Base-by-base conservation (phyloP, 2,888 invertebrate species). In the Cryptus viduatorius region DNA sequence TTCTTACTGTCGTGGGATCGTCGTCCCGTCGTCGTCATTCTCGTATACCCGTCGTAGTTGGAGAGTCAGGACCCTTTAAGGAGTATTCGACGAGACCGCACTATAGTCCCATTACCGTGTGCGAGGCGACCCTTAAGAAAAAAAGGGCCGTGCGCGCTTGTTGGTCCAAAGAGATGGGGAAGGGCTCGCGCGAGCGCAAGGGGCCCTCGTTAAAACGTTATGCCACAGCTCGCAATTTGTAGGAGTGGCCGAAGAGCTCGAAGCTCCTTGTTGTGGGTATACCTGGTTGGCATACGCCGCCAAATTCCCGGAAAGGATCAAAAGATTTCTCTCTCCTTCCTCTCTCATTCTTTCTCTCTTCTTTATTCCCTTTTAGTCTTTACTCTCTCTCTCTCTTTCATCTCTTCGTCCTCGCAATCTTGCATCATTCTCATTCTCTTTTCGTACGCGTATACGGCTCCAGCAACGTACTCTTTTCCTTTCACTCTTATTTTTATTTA, bases 121-220 rank as follows among this genome's bases (percentile, higher is more conserved):
- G 82, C 64, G 82, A 78, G 59, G 67, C 81, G 86, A 85, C 83
- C 82, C 82, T 86, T 80, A 72, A 72, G 80, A 81, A 69, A 78
- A 84, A 79, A 87, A 79, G 82, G 82, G 83, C 53, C 81, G 56
- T 67, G 79, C 76, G 72, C 78, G 67, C 78, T 37, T 61, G 61
- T 65, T 42, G 37, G 64, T 16, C 64, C 24, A 42, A 37, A 65
- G 73, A 48, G 73, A 64, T 37, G 75, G 48, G 12, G 61, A 64
- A 64, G 48, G 64, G 50, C 73, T 64, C 73, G 73, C 73, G 75
- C 77, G 59, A 67, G 77, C 77, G 73, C 75, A 69, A 68, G 56
- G 77, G 76, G 83, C 68, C 88, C 91, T 92, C 90, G 91, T 92
- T 92, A 92, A 90, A 92, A 87, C 87, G 88, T 89, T 89, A 88